phyloP scores from a whole-genome alignment of 2,113 vertebrate genomes.

The Neodon shergylaensis region DNA sequence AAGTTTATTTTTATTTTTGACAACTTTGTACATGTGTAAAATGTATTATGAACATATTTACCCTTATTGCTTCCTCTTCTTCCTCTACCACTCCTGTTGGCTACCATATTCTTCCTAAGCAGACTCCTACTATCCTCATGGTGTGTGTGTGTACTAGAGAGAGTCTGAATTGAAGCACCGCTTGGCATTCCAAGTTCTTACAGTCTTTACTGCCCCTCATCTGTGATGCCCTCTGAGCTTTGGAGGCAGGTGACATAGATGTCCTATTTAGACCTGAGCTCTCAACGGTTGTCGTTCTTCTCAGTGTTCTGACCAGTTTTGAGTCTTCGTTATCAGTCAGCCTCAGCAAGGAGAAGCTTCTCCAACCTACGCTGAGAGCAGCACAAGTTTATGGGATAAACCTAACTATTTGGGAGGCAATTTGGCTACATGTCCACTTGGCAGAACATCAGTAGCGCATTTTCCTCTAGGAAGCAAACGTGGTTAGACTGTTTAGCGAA shows the following conservation, averaged over 20 bases:
- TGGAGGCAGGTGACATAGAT: neutral
- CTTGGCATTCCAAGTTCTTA: neutral
- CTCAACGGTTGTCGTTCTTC: neutral
- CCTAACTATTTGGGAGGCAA: neutral
- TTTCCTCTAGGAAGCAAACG: neutral
- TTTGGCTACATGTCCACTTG: neutral
- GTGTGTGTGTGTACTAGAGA: neutral
- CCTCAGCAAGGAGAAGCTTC: neutral
- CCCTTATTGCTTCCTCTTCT: neutral
- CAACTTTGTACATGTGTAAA: neutral
- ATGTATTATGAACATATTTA: neutral
- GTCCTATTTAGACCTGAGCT: neutral
- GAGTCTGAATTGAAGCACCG: neutral
- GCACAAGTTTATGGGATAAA: neutral
- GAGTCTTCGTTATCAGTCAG: too few species aligned
- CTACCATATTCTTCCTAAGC: too few species aligned
- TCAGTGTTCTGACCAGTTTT: neutral
- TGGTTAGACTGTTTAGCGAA: neutral
- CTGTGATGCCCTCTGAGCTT: neutral
- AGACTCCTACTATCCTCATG: neutral
- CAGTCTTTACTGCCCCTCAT: neutral
- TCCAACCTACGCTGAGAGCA: neutral
- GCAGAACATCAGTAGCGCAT: neutral
- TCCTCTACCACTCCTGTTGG: neutral
- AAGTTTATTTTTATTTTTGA: neutral